Evolutionary conservation across 2,113 vertebrate genomes (phyloP).

Genomic region (Circaetus gallicus): DNA sequence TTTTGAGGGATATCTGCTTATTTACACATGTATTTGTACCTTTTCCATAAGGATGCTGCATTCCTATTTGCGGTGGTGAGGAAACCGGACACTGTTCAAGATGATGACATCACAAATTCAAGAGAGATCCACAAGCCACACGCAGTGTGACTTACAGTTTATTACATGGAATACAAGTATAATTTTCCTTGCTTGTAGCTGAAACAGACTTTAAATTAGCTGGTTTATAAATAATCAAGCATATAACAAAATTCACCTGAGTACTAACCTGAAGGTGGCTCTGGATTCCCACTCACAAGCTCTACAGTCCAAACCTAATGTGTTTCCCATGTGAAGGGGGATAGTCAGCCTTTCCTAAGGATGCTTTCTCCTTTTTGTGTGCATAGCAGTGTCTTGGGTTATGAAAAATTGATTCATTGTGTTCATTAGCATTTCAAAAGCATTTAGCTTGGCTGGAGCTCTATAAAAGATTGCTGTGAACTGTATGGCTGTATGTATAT

Average conservation of each 20-base stretch:
- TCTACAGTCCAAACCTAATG: background rate
- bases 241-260: background rate
- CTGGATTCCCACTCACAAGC: background rate
- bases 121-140: background rate
- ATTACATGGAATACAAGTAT: background rate
- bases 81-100: background rate
- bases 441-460: constrained; percentile 7
- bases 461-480: background rate
- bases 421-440: constrained; percentile 35
- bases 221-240: background rate
- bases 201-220: background rate
- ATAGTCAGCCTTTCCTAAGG: background rate
- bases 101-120: background rate
- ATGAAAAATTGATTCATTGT: background rate
- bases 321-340: background rate
- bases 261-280: background rate
- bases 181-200: background rate
- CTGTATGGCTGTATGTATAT: background rate
- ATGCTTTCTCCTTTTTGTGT: background rate
- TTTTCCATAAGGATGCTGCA: background rate
- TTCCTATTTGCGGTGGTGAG: background rate
- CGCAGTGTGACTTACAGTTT: background rate
- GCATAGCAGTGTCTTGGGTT: background rate
- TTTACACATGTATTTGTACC: background rate
- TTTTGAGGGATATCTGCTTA: background rate